Base-by-base conservation (phyloP, 37 sponge, comb jelly and placozoan species). In the Halisarca cf. caerulea region DNA sequence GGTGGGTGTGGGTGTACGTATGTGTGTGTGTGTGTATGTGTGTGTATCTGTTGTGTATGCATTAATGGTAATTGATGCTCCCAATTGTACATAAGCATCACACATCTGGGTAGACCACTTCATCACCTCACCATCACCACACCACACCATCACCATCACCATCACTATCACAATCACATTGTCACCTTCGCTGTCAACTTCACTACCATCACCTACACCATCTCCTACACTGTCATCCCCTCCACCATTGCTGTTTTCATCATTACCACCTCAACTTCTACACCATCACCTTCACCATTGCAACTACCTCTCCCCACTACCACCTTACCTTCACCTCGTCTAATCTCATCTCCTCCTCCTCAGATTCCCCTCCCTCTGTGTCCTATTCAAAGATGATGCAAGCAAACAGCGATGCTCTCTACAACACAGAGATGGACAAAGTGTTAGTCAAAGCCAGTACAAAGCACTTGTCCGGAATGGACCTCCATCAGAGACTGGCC, bases 401-500 rank as follows among this genome's bases (percentile, higher is more conserved):
- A 6, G 25, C n/a, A 8, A 37, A 32, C 45, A 40, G 44, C 9
- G 77, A 74, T 74, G 77, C 77, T 23, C 9, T 39, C 42, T 74
- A 74, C 77, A 40, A 40, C 24, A 74, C 77, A 18, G 24, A 37
- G 20, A 23, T 40, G 23, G 36, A 41, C 36, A 37, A 40, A 14
- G 77, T 74, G 44, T 24, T 74, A 40, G 25, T 74, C 8, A 74
- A 25, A 43, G 45, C 77, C 0, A 44, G 77, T n/a, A 7, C n/a
- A 8, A 74, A 74, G 44, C 25, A 6, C 21, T 9, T n/a, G 2
- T 44, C 42, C 2, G 8, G 24, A 32, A 14, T 43, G 42, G 21
- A 32, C 44, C 18, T 74, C 8, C 77, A 74, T 25, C 77, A 74
- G 9, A 74, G 41, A 44, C 25, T 74, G 25, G 77, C 77, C 44